These are phyloP conservation scores for Apodemus sylvaticus DNA, from an alignment of 2,113 vertebrate genomes.

Conservation along the genomic window DNA sequence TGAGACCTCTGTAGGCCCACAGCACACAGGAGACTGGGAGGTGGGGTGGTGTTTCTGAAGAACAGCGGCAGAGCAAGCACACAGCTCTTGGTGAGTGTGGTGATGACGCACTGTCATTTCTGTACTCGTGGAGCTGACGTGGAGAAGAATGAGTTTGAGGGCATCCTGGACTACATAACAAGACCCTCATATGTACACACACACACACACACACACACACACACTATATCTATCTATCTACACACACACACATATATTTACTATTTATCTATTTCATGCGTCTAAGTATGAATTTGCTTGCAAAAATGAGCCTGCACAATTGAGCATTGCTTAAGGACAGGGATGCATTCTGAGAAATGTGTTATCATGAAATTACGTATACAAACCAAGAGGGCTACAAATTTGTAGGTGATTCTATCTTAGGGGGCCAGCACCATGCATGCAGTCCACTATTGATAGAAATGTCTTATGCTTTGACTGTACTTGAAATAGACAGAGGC, in stretches of 20 bases:
- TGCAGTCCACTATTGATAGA: background rate
- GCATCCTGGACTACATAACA: background rate
- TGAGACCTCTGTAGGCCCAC: background rate
- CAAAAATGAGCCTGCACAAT: background rate
- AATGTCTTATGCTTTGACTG: background rate
- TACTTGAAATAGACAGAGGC: background rate
- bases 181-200: background rate
- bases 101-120: background rate
- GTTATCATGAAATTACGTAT: no score
- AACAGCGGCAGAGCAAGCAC: background rate
- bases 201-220: background rate
- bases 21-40: background rate
- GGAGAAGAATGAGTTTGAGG: background rate
- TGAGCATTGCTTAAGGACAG: background rate
- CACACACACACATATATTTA: background rate
- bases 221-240: no score
- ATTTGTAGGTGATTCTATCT: background rate
- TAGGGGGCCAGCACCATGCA: fast-evolving
- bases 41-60: no score
- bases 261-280: background rate
- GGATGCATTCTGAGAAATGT: background rate
- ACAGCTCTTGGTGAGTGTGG: background rate
- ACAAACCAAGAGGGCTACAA: background rate
- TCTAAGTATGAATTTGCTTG: background rate
- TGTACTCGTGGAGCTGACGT: background rate